Conservation (phyloP, 2,888 invertebrate species). For the Ichneumoninae sp. region DNA sequence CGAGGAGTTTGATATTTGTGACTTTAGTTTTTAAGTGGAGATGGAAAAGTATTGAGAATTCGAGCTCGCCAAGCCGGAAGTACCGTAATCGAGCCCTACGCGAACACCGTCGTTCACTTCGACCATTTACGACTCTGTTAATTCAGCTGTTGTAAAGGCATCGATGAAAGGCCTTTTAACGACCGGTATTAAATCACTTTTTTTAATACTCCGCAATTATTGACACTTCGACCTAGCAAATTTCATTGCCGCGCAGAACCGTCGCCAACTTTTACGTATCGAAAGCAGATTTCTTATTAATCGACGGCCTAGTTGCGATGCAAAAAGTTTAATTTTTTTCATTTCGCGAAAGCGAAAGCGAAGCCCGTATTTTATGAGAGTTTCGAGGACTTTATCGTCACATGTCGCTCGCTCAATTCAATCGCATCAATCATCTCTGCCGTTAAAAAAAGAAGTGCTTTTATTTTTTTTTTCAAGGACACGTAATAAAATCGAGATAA, state of each 20-base stretch:
- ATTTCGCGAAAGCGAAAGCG: background rate
- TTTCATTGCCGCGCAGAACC: background rate
- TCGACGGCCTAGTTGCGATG: background rate
- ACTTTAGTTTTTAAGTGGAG: too few relatives aligned
- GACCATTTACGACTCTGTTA: background rate
- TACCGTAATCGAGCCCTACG: constrained; percentile 4
- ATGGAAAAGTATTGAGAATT: background rate
- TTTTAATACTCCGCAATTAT: background rate
- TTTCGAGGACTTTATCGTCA: background rate
- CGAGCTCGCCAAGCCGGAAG: background rate
- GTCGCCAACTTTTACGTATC: background rate
- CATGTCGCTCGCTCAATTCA: background rate
- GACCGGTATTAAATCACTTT: background rate
- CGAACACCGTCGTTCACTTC: background rate
- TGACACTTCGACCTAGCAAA: background rate
- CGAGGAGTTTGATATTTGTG: too few relatives aligned
- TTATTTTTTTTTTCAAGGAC: background rate
- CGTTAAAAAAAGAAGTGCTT: background rate
- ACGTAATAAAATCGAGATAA: background rate
- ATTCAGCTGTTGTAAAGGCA: constrained; percentile 5
- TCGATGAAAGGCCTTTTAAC: constrained; percentile 6
- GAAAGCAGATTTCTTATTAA: background rate
- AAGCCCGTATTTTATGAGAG: background rate
- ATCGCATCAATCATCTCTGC: background rate
- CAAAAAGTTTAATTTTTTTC: background rate